These are phyloP conservation scores for Cynopterus brachyotis DNA, from an alignment of 2,113 vertebrate genomes.

Conservation along the genomic window DNA sequence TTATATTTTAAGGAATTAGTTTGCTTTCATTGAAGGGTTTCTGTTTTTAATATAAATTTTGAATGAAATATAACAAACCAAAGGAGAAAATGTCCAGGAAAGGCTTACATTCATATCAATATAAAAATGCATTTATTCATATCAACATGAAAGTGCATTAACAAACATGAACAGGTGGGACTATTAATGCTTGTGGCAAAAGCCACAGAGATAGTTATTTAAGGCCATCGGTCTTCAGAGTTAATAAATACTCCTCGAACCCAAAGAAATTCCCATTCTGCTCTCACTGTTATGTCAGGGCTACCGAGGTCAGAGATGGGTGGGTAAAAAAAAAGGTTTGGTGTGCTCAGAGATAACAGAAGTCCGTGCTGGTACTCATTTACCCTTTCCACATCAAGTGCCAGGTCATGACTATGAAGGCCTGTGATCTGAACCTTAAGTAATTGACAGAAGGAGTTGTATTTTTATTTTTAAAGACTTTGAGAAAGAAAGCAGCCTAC, in stretches of 20 bases:
- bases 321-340: not conserved
- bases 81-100: not conserved
- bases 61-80: not conserved
- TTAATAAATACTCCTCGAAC: not conserved
- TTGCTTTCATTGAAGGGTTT: not conserved
- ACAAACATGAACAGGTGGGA: not conserved
- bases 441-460: not conserved
- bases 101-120: not conserved
- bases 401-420: not conserved
- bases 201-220: not conserved
- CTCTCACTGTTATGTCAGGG: not conserved
- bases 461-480: not conserved
- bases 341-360: not conserved
- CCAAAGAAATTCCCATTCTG: not conserved
- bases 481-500: not conserved
- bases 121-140: not conserved
- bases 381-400: not conserved
- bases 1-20: not conserved
- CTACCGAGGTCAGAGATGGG: not conserved
- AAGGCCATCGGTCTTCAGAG: not conserved
- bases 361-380: not conserved
- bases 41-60: not conserved
- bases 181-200: not conserved
- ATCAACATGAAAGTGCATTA: not conserved
- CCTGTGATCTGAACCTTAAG: not conserved